Conservation (phyloP, 2,888 invertebrate species). For the Sminthurinus aureus region DNA sequence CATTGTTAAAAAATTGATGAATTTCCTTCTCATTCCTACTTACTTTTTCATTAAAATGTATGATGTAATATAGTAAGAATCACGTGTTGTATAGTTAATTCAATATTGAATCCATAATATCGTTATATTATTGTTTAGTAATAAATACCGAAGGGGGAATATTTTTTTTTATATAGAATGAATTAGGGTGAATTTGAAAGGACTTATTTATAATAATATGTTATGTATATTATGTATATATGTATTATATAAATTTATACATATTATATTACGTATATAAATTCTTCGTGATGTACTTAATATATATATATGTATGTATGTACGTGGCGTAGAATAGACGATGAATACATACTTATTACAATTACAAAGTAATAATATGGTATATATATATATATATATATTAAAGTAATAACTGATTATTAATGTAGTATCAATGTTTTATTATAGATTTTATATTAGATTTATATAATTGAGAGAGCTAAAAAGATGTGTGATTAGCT, state of each 20-base stretch:
- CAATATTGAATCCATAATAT: not conserved
- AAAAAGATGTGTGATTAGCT: conserved; percentile 58
- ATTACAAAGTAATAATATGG: conserved; percentile 9
- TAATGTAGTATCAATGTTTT: conserved; percentile 43
- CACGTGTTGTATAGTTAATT: not conserved
- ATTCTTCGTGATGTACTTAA: not conserved
- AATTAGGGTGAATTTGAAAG: not conserved
- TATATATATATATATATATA: conserved; percentile 4
- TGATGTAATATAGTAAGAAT: not conserved
- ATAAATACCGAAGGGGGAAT: too few relatives aligned
- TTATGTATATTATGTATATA: not conserved
- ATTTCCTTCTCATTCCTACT: not conserved
- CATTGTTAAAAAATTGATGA: not conserved
- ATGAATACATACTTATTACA: conserved; percentile 3
- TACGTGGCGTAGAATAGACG: not conserved
- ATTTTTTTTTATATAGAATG: too few relatives aligned
- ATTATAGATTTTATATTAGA: conserved; percentile 45
- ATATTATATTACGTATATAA: too few relatives aligned
- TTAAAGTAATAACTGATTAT: conserved; percentile 9
- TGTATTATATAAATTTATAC: not conserved
- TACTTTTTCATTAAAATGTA: not conserved
- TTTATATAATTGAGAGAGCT: conserved; percentile 29
- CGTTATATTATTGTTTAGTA: too few relatives aligned
- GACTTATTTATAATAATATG: not conserved
- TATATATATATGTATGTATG: not conserved